Base-by-base conservation (phyloP, 2,888 invertebrate genomes). In the Selenia dentaria region DNA sequence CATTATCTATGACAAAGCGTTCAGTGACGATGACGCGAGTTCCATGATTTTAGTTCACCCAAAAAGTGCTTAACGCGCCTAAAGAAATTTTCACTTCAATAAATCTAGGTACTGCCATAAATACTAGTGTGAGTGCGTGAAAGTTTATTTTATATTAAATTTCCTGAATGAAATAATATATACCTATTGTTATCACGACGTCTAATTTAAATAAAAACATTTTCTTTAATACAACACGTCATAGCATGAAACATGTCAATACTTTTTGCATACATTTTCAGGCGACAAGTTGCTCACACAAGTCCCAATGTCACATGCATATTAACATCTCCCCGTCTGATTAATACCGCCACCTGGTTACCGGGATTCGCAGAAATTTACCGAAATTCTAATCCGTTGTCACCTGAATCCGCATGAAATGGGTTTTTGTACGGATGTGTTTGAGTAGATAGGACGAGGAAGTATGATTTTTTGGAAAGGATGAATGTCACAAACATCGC, bases 321-420 rank as follows among this genome's bases (percentile, higher is more conserved):
- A 18, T 33, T 12, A 33, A 13, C 8, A 33, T 34, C 24, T 25
- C 34, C 13, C 1, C 22, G 11, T 33, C 25, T 28, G 29, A 36
- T 42, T 25, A 35, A 34, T 34, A 13, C 14, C n/a, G 16, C 5
- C 42, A 42, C 42, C 44, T 32, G 37, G 10, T 32, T 10, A 11
- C 32, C 25, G 10, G 25, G 10, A 25, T 25, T 9, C 10, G 3
- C 25, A 9, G 25, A 10, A 25, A 25, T 4, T 25, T 10, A 25
- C 25, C 10, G 25, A 10, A 13, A 33, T 44, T 27, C 31, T 44
- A 44, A 44, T 14, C 43, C 31, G 37, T 38, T 37, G 44, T 44
- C 37, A 10, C 29, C 2, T 29, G 25, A 44, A 44, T 26, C 31
- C 36, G 18, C 12, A 32, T 16, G 18, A 36, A 43, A 43, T 43